Evolutionary conservation across 2,888 invertebrate genomes (phyloP).

Genomic region (Platerodrilus igneus): DNA sequence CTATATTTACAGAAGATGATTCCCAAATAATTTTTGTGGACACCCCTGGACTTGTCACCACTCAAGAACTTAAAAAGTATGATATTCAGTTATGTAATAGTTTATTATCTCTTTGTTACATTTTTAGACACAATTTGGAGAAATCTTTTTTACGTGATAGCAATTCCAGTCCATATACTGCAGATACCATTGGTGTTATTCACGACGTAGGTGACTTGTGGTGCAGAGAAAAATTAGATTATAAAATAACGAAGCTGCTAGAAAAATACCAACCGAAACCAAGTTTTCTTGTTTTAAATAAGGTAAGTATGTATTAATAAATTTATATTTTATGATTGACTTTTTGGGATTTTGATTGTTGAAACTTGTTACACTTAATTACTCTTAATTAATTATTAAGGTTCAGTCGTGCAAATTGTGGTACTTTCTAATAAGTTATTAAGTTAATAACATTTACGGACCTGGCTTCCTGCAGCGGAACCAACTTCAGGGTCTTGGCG

Average conservation of each 20-base stretch:
- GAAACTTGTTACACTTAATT: too few species aligned
- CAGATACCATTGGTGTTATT: conserved; percentile 79
- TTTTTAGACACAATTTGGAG: conserved; percentile 54
- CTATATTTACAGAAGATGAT: conserved; percentile 67
- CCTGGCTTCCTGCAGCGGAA: too few species aligned
- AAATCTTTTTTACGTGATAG: conserved; percentile 57
- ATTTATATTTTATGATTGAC: too few species aligned
- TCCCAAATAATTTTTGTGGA: conserved; percentile 89
- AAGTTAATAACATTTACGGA: too few species aligned
- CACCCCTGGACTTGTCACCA: conserved; percentile 84
- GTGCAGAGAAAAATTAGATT: conserved; percentile 64
- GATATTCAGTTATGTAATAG: too few species aligned
- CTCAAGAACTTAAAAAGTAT: conserved; percentile 64
- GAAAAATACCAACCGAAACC: conserved; percentile 56
- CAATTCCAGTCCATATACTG: conserved; percentile 58
- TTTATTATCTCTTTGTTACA: neutral
- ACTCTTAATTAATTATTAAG: too few species aligned
- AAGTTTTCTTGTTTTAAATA: conserved; percentile 82
- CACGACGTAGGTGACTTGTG: conserved; percentile 76
- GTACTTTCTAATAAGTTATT: too few species aligned
- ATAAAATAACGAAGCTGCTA: conserved; percentile 65
- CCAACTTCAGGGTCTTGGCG: too few species aligned
- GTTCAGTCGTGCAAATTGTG: too few species aligned
- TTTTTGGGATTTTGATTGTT: too few species aligned
- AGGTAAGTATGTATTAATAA: conserved; percentile 65